Conservation (phyloP, 2,797 vertebrate species). For the Micropoecilia bifurca region DNA sequence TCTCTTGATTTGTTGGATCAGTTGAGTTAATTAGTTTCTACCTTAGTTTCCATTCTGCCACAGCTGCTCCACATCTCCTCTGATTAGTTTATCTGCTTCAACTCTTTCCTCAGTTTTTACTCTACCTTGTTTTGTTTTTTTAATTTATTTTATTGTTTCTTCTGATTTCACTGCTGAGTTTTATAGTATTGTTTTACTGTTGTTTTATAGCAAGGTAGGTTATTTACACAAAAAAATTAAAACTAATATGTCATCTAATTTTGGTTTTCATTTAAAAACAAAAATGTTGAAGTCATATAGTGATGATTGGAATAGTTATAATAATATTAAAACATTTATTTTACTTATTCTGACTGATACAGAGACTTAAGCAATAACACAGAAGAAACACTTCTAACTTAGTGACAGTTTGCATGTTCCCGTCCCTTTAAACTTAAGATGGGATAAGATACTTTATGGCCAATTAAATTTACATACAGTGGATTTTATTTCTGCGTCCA, state of each 20-base stretch:
- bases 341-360: not conserved
- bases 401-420: not conserved
- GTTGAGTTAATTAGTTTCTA: not conserved
- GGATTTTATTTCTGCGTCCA: not conserved
- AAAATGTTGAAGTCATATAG: not conserved
- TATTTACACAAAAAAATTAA: not conserved
- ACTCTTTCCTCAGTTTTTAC: not conserved
- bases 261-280: not conserved
- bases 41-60: not conserved
- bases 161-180: not conserved
- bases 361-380: not conserved
- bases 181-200: not conserved
- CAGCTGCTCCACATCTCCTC: constrained; percentile 1
- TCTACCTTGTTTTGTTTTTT: not conserved
- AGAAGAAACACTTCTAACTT: not conserved
- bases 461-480: not conserved
- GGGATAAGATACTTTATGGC: not conserved
- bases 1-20: not conserved
- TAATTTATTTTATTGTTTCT: not conserved
- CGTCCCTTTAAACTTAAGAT: not conserved
- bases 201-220: not conserved
- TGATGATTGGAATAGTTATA: not conserved
- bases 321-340: not conserved
- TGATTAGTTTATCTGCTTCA: not conserved
- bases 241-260: not conserved